Evolutionary conservation across 2,888 invertebrate genomes (phyloP), one percentile per base, ranked within the genome.

Genomic region (Melipona beecheii): DNA sequence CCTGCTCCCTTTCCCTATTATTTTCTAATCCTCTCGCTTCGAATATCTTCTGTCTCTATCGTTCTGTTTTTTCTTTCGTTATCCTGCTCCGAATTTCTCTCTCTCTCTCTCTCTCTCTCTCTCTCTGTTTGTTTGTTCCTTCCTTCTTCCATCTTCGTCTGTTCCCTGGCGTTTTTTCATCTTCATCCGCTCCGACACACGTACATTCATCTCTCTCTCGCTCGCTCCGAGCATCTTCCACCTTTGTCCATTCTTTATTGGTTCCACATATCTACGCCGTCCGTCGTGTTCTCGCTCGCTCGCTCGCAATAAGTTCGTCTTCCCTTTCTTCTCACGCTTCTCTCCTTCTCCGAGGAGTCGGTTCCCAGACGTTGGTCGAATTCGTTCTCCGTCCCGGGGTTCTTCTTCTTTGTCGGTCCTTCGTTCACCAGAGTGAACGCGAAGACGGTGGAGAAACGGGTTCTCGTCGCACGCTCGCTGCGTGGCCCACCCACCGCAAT

Each of bases 401-500:
- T 15, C 4, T 19, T 15, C 4, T 19, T 68, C 50, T 24, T 49
- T 15, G 43, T 43, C 19, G 54, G 54, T 54, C 70, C 58, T 56
- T 52, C 56, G 17, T 17, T 27, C 43, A 13, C 36, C 65, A 31
- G 43, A 31, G 27, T 11, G 68, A 31, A 66, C 66, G 66, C 56
- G 62, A 31, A 9, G 13, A 31, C 64, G 36, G 73, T 52, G 52
- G 60, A 52, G 69, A 85, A 77, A 78, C 85, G 81, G 78, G 79
- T 68, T 60, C 85, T 83, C 83, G 82, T 83, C 75, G 75, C 81
- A 78, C 86, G 82, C 74, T 81, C 83, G 73, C 85, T 86, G 74
- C 80, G 85, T 84, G 87, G 90, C 87, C 91, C 90, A 91, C 92
- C 92, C 92, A 92, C 91, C 85, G 87, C 88, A 90, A 90, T 90